Base-by-base conservation (phyloP, 2,888 invertebrate species). In the Limnephilus rhombicus region DNA sequence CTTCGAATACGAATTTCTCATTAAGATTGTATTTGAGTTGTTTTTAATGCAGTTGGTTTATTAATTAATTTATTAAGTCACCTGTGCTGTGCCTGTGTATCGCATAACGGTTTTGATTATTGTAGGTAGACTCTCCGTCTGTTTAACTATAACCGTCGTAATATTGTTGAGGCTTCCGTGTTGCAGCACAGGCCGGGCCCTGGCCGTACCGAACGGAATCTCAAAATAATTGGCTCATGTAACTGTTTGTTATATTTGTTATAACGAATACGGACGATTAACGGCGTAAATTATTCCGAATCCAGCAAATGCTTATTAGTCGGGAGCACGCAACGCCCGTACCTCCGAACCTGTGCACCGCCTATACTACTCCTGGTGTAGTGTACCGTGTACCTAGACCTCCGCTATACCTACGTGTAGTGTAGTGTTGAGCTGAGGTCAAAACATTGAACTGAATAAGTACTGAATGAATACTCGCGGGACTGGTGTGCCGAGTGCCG, bases 201-300 rank as follows among this genome's bases (percentile, higher is more conserved):
- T n/a, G 15, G 85, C 80, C 80, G 31, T 29, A 37, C 68, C n/a
- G 41, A 80, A 89, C 80, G 37, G 89, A 41, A 80, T 81, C 89
- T 80, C 89, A 49, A 89, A 89, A 89, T 89, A 89, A 89, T 89
- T 89, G 89, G 80, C 45, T 89, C 89, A 81, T 89, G 89, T 89
- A 89, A 89, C 89, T 89, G 89, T 89, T 89, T 37, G 89, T 89
- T 86, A 81, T 91, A 91, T 91, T 91, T 91, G 91, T 89, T 91
- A 87, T 68, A 91, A 91, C 91, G 91, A 91, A 91, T 91, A 90
- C 91, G 85, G 90, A 89, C 93, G 92, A 93, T 93, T 93, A 93
- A 92, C 92, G 91, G 92, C 90, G 93, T 93, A 93, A 93, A 93
- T 93, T 93, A 93, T 93, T 93, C 90, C 90, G 88, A 92, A 92